Evolutionary conservation across 2,797 vertebrate species (phyloP).

Genomic region (Parambassis ranga): DNA sequence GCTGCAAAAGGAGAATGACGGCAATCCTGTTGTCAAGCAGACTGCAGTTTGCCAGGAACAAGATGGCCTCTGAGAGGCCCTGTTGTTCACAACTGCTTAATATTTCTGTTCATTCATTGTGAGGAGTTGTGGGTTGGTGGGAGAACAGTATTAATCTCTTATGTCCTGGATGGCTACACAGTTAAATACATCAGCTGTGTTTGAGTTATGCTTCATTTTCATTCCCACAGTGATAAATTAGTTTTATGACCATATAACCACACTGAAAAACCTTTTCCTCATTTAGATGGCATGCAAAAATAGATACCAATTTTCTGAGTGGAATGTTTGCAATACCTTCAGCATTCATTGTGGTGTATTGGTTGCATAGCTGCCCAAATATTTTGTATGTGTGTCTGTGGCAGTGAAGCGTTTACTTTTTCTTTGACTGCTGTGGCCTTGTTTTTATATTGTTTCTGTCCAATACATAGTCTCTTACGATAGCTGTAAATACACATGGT

Average conservation of each 20-base stretch:
- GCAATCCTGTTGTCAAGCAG: slow-evolving; percentile 58
- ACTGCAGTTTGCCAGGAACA: slow-evolving; percentile 52
- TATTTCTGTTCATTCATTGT: slow-evolving; percentile 55
- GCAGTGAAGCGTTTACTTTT: no score
- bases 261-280: slow-evolving; percentile 24
- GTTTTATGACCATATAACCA: neutral
- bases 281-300: slow-evolving; percentile 47
- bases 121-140: slow-evolving; percentile 23
- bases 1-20: slow-evolving; percentile 48
- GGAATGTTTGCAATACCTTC: slow-evolving; percentile 64
- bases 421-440: no score
- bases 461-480: neutral
- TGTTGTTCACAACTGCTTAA: slow-evolving; percentile 38
- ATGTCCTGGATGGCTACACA: neutral
- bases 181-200: neutral
- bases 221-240: neutral
- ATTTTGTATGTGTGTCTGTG: no score
- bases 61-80: slow-evolving; percentile 61
- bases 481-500: neutral
- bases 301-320: slow-evolving; percentile 65
- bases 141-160: slow-evolving; percentile 24
- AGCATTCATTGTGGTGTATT: slow-evolving; percentile 33
- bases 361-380: slow-evolving; percentile 39
- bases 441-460: no score
- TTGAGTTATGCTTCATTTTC: neutral